phyloP scores from a whole-genome alignment of 2,113 vertebrate species.

The Alligator mississippiensis region DNA sequence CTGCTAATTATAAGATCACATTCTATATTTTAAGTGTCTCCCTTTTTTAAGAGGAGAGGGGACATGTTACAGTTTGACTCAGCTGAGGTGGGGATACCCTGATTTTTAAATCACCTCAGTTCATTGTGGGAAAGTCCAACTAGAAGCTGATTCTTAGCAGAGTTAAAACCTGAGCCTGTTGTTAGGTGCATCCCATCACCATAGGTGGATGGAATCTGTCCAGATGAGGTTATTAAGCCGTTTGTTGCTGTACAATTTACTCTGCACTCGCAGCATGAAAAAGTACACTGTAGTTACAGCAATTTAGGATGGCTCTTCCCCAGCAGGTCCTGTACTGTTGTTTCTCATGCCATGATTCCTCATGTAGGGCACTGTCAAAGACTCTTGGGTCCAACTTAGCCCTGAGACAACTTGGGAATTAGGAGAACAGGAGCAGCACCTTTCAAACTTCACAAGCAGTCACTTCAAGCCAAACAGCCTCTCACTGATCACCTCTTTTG shows the following conservation, averaged over 20 bases:
- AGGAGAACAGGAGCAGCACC: neutral
- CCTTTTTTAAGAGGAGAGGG: no score
- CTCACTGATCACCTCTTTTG: no score
- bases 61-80: no score
- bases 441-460: neutral
- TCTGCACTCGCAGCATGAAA: neutral
- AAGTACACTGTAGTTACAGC: neutral
- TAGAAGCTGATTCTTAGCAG: neutral
- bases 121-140: neutral
- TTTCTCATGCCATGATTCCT: no score
- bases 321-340: neutral
- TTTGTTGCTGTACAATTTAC: neutral
- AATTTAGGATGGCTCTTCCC: neutral
- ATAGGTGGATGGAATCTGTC: neutral
- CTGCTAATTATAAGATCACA: neutral
- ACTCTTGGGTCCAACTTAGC: no score
- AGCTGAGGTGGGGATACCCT: no score
- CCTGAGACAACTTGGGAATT: neutral
- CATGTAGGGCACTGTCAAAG: no score
- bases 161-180: neutral
- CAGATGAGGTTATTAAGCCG: neutral
- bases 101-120: neutral
- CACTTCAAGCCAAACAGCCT: neutral
- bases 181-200: neutral
- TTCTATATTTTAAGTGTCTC: neutral